Evolutionary conservation across 2,888 invertebrate genomes (phyloP), one percentile per base, ranked within the genome.

Genomic region (Melanotus villosus): DNA sequence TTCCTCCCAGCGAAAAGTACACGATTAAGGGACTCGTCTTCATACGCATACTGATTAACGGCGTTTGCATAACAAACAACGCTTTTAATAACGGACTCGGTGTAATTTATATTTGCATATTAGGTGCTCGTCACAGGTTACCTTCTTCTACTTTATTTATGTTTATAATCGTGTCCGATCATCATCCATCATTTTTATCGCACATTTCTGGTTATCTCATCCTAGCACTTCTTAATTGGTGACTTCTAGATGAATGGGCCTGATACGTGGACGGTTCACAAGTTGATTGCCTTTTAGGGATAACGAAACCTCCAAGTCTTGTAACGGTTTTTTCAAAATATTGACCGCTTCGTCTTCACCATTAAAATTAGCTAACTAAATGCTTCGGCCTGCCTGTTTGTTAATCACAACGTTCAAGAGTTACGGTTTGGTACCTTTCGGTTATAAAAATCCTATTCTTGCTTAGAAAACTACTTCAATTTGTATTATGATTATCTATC

Each of bases 251-350:
- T 50, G 50, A 50, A 30, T 50, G 50, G 16, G 30, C 16, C 7
- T 16, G 50, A 50, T 50, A 50, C 14, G 50, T 14, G 26, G 50
- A 12, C 5, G 26, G 14, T 50, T 14, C 12, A 30, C n/a, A n/a
- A n/a, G n/a, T n/a, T 12, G 50, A 50, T 32, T 32, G 30, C 50
- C 50, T 50, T 50, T 9, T 50, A 14, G 30, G 50, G 50, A 50
- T 21, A 21, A 7, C 50, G 50, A 50, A 50, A 26, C 4, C 26
- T 7, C 26, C n/a, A 47, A 47, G 16, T n/a, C 52, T 32, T 30
- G 9, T 52, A 52, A 52, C 52, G 52, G 52, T 52, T 52, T 32
- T 52, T 23, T 47, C 52, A 16, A 52, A 52, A 52, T 52, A 21
- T 12, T 12, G 26, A 47, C 23, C 47, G 43, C 19, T 43, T 43